Evolutionary conservation across 2,113 vertebrate genomes (phyloP).

Genomic region (Neodontobutis hainanensis): DNA sequence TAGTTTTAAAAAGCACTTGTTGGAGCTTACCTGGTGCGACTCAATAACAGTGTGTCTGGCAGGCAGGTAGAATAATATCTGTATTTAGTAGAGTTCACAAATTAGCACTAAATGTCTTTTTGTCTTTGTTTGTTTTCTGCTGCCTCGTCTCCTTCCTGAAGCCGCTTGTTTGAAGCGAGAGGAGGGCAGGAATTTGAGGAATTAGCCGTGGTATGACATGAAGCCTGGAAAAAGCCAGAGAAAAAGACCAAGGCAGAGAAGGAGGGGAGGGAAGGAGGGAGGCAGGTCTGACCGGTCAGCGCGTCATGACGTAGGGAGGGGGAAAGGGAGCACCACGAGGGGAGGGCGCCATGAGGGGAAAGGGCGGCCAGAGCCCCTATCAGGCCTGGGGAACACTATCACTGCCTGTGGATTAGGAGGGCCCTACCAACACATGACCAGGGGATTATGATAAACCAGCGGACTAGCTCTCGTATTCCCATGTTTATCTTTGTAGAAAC

Average conservation of each 20-base stretch:
- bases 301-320: constrained; percentile 60
- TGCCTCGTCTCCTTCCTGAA: constrained; percentile 64
- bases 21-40: constrained; percentile 64
- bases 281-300: constrained; percentile 66
- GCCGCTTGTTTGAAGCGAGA: constrained; percentile 74
- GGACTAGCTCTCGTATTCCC: background rate
- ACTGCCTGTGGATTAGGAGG: background rate
- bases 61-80: constrained; percentile 39
- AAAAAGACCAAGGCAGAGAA: constrained; percentile 65
- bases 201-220: constrained; percentile 82
- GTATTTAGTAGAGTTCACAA: constrained; percentile 27
- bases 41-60: background rate
- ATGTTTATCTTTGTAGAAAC: constrained; percentile 2
- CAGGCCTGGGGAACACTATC: background rate
- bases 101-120: background rate
- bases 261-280: constrained; percentile 45
- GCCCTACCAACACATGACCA: background rate
- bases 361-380: background rate
- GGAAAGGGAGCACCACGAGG: constrained; percentile 45
- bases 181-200: constrained; percentile 82
- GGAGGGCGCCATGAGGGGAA: constrained; percentile 39
- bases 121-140: constrained; percentile 58
- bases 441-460: background rate
- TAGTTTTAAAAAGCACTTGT: constrained; percentile 5
- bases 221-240: constrained; percentile 76